Base-by-base conservation (phyloP, 1,140 invertebrate genomes). In the Acyrthosiphon pisum region DNA sequence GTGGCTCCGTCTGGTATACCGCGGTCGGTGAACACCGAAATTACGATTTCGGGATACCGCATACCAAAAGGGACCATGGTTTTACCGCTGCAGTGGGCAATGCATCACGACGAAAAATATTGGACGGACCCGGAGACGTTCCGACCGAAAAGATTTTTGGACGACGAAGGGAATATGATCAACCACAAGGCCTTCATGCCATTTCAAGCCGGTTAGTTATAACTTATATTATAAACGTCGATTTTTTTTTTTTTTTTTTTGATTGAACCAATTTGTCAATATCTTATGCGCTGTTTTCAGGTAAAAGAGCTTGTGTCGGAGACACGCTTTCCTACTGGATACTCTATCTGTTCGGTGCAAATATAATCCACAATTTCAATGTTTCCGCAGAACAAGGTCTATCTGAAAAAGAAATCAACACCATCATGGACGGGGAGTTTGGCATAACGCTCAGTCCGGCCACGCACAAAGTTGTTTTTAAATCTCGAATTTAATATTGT, bases 301-400 rank as follows among this genome's bases (percentile, higher is more conserved):
- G 98, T 81, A 98, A 98, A 95, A 96, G 98, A 56, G 97, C 97
- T 95, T 99, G 98, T 95, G 96, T 98, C 0, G 98, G 98, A 9
- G 98, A 99, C 94, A 97, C 98, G 94, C 95, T 99, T 68, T 98
- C 97, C 2, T 96, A 96, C 93, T 98, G 98, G 96, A 95, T 98
- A 90, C 94, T 98, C 89, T 96, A 97, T 94, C 94, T 98, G 9
- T 97, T 97, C 95, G 95, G 96, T 87, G 95, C 96, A 0, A 95
- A 96, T 37, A 95, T 98, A 26, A 94, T 99, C 1, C 96, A 97
- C 14, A 95, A 95, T 22, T 98, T 97, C 94, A 94, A 95, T 30
- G 56, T 97, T 60, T 90, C 93, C 6, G 14, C 44, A 9, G 87
- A 89, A 56, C 46, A 83, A 22, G 35, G 23, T n/a, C 8, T 93